Conservation (phyloP, 2,888 invertebrate genomes). For the Tanytarsus gracilentus region DNA sequence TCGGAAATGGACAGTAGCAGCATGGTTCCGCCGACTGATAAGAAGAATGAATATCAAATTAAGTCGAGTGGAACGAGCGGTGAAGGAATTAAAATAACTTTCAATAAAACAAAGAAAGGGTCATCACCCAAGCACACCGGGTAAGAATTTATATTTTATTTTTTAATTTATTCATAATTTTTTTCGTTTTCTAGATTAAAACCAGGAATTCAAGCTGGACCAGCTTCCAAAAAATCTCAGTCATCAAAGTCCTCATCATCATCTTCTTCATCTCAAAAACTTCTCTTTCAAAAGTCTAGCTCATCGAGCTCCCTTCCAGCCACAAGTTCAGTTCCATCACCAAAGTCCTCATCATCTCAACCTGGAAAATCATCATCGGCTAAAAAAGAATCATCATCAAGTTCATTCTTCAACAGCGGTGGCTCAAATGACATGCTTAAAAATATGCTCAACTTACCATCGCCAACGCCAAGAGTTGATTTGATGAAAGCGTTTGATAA, state of each 20-base stretch:
- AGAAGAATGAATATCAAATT: conserved; percentile 79
- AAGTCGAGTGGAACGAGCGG: conserved; percentile 59
- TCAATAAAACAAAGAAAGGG: conserved; percentile 63
- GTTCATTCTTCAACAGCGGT: conserved; percentile 33
- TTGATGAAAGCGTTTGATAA: conserved; percentile 71
- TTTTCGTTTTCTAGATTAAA: conserved; percentile 45
- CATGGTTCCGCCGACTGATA: conserved; percentile 45
- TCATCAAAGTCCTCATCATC: conserved; percentile 32
- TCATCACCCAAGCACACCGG: conserved; percentile 71
- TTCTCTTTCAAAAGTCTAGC: conserved; percentile 41
- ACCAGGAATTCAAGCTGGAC: conserved; percentile 78
- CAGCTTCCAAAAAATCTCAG: conserved; percentile 63
- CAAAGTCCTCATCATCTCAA: conserved; percentile 18
- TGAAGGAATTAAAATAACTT: conserved; percentile 84
- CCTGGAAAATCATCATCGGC: background rate
- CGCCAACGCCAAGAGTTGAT: conserved; percentile 57
- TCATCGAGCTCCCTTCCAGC: conserved; percentile 42
- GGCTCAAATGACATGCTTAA: conserved; percentile 30
- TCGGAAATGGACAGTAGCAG: conserved; percentile 46
- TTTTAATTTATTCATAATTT: background rate
- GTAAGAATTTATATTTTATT: background rate
- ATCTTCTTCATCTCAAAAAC: conserved; percentile 29
- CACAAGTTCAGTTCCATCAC: conserved; percentile 30
- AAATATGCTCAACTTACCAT: conserved; percentile 38
- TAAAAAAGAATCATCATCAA: conserved; percentile 32